Base-by-base conservation (phyloP, 64 coral and sea anemone species). In the Montipora sp. region DNA sequence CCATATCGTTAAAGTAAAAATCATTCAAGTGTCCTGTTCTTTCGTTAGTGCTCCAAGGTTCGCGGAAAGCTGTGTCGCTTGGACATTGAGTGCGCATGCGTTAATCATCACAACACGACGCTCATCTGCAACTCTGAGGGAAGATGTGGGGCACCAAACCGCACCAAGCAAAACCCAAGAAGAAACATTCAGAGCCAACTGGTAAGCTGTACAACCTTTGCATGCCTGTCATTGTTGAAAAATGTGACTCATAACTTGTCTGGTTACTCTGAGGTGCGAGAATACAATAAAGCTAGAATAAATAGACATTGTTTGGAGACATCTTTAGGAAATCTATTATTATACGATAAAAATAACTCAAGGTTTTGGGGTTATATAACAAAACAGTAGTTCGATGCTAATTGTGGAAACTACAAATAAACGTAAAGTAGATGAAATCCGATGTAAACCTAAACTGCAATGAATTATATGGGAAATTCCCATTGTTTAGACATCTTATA, bases 81-180 rank as follows among this genome's bases (percentile, higher is more conserved):
- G 21, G 53, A 81, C 8, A 45, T 1, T 43, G 57, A 81, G 2
- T 81, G 79, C 57, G 65, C 82, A 22, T 85, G 82, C 65, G 7
- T 85, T 15, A 85, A 71, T 63, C 61, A 47, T 22, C 82, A 85
- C 36, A 85, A 85, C 43, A n/a, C 16, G 3, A 71, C 82, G 44
- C 47, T 85, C 2, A 72, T 85, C 45, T 85, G 82, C 18, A 85
- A 70, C 66, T 71, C 18, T 7, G 1, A 49, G 7, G 5, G n/a
- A 0, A 69, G 2, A 49, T 85, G 82, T 59, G 43, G 65, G 44
- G n/a, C 9, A 23, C 0, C 46, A 5, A 18, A 1, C 4, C 5
- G 47, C n/a, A 13, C 12, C 11, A 45, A 71, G 4, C 7, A 51
- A 8, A 72, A 46, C 8, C 46, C 8, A 8, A 49, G 82, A 16